Base-by-base conservation (phyloP, 2,797 vertebrate species). In the Sebastes minor region DNA sequence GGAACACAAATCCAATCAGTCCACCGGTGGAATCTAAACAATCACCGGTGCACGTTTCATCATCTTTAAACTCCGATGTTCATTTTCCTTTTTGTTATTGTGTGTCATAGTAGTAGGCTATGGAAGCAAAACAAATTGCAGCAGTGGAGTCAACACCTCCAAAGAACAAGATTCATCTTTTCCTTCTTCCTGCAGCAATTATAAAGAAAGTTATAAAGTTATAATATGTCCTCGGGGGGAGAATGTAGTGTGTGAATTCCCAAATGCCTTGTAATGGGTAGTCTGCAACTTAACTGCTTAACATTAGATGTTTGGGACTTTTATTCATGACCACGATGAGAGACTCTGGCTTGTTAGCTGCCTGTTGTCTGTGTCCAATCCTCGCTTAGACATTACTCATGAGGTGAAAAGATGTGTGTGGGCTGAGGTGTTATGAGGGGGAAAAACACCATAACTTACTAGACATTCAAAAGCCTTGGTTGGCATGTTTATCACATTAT, bases 231-330 rank as follows among this genome's bases (percentile, higher is more conserved):
- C 63, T 84, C 12, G 2, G 35, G 42, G 64, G 68, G 28, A 56
- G 66, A 76, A 49, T 73, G 69, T 25, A 61, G 69, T 70, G 33
- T 66, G 62, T 65, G 61, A 72, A 66, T 80, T 62, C n/a, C 56
- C 20, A 1, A 75, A 65, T 23, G 30, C 35, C 60, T 76, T 42
- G 18, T 84, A 81, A 85, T 80, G 56, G 66, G 30, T 27, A 77
- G 55, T 32, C 62, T 59, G 72, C 80, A 81, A 59, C 89, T 80
- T 60, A 76, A 70, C 49, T 73, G 74, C 66, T 79, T 74, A 61
- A 73, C n/a, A 66, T 72, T 80, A 11, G 2, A 49, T 68, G 38
- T 81, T 53, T 76, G 63, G 52, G 22, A 63, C 60, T 27, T 63
- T 23, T 64, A 46, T 53, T 71, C 30, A 22, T 42, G 7, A 22